Percentiles rank a stretch among this genome's conserved stretches.
These are phyloP conservation scores for Biston betularia DNA, from an alignment of 2,888 invertebrate genomes.

Conservation along the genomic window DNA sequence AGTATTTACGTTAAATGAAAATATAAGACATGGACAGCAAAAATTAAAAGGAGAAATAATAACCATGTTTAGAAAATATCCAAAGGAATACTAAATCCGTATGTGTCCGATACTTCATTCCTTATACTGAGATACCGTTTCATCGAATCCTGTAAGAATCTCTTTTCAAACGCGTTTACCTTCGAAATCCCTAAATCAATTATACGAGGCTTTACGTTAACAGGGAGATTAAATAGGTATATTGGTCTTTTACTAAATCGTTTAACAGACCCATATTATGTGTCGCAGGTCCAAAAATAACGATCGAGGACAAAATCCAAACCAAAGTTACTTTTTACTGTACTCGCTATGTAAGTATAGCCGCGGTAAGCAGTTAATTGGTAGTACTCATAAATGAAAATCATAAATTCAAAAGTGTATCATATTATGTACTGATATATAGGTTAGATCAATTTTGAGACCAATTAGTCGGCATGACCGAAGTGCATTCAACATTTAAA, in stretches of 20 bases:
- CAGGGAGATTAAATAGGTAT: slow-evolving; percentile 17
- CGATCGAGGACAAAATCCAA: no score
- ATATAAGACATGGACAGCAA: no score
- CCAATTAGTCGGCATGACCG: no score
- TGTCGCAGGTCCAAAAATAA: background rate
- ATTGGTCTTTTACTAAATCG: slow-evolving; percentile 24
- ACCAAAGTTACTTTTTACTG: background rate
- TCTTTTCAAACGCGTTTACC: slow-evolving; percentile 31
- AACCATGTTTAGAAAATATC: background rate
- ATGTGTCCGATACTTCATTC: slow-evolving; percentile 17
- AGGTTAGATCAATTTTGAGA: no score
- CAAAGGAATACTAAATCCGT: background rate
- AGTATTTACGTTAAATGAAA: no score
- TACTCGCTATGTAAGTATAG: no score
- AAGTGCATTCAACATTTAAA: no score
- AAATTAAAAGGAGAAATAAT: background rate
- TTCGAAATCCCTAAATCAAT: slow-evolving; percentile 36
- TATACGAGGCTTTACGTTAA: slow-evolving; percentile 30
- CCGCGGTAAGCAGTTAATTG: no score
- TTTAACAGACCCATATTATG: background rate
- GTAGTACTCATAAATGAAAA: no score
- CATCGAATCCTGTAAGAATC: slow-evolving; percentile 22
- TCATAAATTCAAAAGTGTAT: no score
- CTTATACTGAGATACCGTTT: slow-evolving; percentile 19
- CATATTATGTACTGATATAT: no score